A percentile compares a stretch with the other conserved stretches of the same genome.
phyloP scores from a whole-genome alignment of 2,888 invertebrate genomes.

The Cryptops parisi region DNA sequence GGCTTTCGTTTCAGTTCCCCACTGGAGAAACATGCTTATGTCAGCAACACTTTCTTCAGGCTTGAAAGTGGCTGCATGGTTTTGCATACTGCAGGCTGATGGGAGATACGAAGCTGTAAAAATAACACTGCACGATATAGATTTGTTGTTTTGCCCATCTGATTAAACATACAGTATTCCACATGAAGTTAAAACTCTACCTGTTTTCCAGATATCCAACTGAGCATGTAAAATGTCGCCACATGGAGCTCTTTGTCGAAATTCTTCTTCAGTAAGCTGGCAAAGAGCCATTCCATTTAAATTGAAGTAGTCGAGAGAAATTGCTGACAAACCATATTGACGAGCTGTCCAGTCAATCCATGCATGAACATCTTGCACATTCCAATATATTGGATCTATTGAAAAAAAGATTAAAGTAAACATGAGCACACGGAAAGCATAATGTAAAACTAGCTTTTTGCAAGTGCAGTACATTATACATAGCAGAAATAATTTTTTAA shows the following conservation, averaged over 20 bases:
- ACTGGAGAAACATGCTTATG: slow-evolving; percentile 20
- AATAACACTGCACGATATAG: no score
- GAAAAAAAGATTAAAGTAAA: no score
- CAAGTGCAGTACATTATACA: no score
- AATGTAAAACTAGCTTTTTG: no score
- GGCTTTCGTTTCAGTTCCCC: neutral
- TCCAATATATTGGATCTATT: slow-evolving; percentile 89
- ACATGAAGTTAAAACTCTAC: neutral
- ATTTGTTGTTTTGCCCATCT: no score
- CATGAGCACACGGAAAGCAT: no score
- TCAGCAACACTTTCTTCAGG: slow-evolving; percentile 23
- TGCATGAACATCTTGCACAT: slow-evolving; percentile 62
- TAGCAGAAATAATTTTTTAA: no score
- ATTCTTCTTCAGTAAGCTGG: slow-evolving; percentile 68
- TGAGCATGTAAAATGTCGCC: slow-evolving; percentile 74
- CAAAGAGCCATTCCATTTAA: slow-evolving; percentile 64
- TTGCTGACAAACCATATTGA: slow-evolving; percentile 59
- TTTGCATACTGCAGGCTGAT: neutral
- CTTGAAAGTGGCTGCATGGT: slow-evolving; percentile 16
- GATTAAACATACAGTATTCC: no score
- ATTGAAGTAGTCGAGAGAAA: slow-evolving; percentile 50
- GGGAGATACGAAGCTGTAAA: neutral
- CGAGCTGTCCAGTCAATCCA: slow-evolving; percentile 80
- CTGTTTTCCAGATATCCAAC: slow-evolving; percentile 69
- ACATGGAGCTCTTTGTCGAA: slow-evolving; percentile 62